phyloP scores from a whole-genome alignment of 2,888 invertebrate genomes.

The Phrixothrix hirtus region DNA sequence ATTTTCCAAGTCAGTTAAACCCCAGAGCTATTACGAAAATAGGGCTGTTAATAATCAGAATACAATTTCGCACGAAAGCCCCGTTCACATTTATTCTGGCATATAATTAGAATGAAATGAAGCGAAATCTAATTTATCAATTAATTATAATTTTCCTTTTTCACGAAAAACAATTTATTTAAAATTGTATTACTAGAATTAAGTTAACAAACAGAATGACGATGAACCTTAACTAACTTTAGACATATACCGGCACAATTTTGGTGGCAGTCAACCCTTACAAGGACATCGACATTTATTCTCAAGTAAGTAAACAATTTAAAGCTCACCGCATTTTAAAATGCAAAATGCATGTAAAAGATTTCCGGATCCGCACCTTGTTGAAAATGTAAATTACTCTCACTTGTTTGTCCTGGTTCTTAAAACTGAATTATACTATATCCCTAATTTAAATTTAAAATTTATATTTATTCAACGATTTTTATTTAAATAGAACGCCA shows the following conservation, averaged over 20 bases:
- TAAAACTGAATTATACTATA: neutral
- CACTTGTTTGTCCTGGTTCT: no score
- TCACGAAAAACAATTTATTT: neutral
- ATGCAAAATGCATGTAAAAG: neutral
- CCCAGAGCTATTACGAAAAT: no score
- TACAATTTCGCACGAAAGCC: no score
- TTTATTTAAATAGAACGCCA: neutral
- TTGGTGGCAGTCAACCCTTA: constrained; percentile 93
- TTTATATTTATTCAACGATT: neutral
- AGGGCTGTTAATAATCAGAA: no score
- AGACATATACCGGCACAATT: constrained; percentile 94
- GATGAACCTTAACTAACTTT: constrained; percentile 60
- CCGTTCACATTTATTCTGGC: no score
- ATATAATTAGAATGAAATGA: no score
- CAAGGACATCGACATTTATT: constrained; percentile 87
- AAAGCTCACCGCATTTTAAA: neutral
- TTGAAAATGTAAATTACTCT: neutral
- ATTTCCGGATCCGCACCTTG: neutral
- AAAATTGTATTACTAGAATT: neutral
- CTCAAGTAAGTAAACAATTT: constrained; percentile 68
- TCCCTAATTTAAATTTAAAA: neutral
- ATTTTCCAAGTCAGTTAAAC: no score
- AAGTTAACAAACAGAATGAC: no score
- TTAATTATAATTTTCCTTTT: no score
- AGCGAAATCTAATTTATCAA: no score